A percentile compares a stretch with the other conserved stretches of the same genome.
Evolutionary conservation across 2,113 vertebrate species (phyloP).

Genomic region (Gymnorhina tibicen): DNA sequence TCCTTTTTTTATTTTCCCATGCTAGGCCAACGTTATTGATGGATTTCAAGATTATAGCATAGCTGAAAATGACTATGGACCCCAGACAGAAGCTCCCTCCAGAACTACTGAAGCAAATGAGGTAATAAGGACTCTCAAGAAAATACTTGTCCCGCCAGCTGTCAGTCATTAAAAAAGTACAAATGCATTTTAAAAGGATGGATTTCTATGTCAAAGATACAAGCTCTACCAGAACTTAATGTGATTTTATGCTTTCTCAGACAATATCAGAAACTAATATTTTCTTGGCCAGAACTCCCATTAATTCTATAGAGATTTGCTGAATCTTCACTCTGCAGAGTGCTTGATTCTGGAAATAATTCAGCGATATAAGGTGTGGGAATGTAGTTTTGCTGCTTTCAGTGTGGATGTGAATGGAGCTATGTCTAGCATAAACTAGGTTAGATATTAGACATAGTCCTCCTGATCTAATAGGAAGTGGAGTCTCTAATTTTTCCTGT

Average conservation of each 20-base stretch:
- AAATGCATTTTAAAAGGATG: neutral
- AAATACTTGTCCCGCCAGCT: neutral
- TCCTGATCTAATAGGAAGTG: neutral
- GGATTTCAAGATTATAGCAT: constrained; percentile 82
- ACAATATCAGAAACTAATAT: neutral
- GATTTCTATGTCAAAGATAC: neutral
- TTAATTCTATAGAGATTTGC: neutral
- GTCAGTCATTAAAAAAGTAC: neutral
- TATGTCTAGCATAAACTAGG: neutral
- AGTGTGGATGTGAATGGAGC: neutral
- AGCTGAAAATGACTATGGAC: constrained; percentile 83
- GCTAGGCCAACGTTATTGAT: constrained; percentile 88
- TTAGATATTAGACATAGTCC: neutral
- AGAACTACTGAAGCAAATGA: constrained; percentile 81
- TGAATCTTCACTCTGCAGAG: neutral
- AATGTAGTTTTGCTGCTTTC: neutral
- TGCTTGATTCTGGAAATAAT: neutral
- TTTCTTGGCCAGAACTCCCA: neutral
- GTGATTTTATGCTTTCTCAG: neutral
- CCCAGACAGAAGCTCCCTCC: constrained; percentile 82
- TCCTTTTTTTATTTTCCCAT: constrained; percentile 7
- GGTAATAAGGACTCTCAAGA: constrained; percentile 74
- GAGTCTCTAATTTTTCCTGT: neutral
- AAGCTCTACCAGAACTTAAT: neutral
- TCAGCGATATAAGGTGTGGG: neutral